phyloP scores from a whole-genome alignment of 1,140 invertebrate species.

The Pissodes strobi region DNA sequence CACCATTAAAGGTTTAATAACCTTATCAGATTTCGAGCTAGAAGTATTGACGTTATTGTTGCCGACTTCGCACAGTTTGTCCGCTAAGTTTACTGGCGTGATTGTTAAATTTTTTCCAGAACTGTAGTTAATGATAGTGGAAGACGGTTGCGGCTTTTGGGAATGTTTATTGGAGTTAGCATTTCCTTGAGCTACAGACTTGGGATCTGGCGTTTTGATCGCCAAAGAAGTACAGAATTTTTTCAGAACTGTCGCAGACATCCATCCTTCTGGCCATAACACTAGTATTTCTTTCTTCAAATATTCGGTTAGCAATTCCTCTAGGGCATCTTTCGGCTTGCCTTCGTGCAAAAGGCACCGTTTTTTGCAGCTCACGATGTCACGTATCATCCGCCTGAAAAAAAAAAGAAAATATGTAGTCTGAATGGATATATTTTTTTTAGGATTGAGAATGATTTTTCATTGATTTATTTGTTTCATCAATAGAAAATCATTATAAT shows the following conservation, averaged over 20 bases:
- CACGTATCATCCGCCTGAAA: conserved; percentile 49
- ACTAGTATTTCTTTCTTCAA: conserved; percentile 46
- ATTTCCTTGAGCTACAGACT: neutral
- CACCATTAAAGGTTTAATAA: neutral
- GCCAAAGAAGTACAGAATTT: conserved; percentile 44
- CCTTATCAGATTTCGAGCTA: neutral
- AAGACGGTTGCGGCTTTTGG: conserved; percentile 11
- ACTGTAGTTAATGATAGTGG: conserved; percentile 15
- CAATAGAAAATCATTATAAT: too few relatives aligned
- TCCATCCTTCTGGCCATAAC: conserved; percentile 55
- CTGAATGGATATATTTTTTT: too few relatives aligned
- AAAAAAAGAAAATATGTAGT: conserved; percentile 19
- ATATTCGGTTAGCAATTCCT: conserved; percentile 46
- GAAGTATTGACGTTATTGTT: conserved; percentile 14
- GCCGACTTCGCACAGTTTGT: conserved; percentile 16
- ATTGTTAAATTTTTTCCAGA: conserved; percentile 24
- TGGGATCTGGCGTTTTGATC: conserved; percentile 30
- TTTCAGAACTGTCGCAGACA: conserved; percentile 49
- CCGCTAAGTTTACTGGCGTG: conserved; percentile 28
- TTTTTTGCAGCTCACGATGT: conserved; percentile 51
- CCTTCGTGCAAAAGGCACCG: conserved; percentile 49
- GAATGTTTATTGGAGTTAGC: neutral
- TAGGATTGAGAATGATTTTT: too few relatives aligned
- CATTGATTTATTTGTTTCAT: too few relatives aligned
- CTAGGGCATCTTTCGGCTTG: conserved; percentile 48